Evolutionary conservation across 2,113 vertebrate species (phyloP).

Genomic region (Pachycephala philippinensis): DNA sequence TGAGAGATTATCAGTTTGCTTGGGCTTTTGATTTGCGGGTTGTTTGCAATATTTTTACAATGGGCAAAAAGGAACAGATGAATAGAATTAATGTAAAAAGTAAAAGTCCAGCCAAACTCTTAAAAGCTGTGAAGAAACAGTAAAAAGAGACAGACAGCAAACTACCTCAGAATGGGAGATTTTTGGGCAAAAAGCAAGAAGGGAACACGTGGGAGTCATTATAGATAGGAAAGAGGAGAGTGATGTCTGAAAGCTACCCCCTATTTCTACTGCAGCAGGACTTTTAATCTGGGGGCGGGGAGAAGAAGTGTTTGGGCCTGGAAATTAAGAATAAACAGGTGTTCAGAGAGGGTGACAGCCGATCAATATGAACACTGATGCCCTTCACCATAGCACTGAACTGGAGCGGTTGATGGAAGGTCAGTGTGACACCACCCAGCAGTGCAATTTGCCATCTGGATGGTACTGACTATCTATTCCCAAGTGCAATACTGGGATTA

Average conservation of each 20-base stretch:
- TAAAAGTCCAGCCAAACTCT: not conserved
- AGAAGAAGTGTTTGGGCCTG: not conserved
- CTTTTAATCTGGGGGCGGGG: not conserved
- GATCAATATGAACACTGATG: not conserved
- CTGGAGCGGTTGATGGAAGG: not conserved
- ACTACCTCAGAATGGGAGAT: not conserved
- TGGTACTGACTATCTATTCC: not conserved
- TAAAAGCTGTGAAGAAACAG: not conserved
- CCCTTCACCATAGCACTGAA: not conserved
- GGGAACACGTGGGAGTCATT: not conserved
- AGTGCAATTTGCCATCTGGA: not conserved
- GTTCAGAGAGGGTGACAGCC: not conserved
- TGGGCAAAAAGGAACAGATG: not conserved
- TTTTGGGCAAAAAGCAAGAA: not conserved
- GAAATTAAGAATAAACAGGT: not conserved
- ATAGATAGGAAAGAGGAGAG: not conserved
- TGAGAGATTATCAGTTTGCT: not conserved
- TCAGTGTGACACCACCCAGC: not conserved
- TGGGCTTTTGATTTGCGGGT: not conserved
- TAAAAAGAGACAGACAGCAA: not conserved
- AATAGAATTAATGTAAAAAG: not conserved
- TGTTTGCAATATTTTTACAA: not conserved
- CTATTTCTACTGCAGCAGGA: not conserved
- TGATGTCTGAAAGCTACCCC: not conserved
- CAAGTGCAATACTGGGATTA: not conserved